Evolutionary conservation across 2,797 vertebrate species (phyloP), one percentile per base, ranked within the genome.

Genomic region (Rhynchotus rufescens): DNA sequence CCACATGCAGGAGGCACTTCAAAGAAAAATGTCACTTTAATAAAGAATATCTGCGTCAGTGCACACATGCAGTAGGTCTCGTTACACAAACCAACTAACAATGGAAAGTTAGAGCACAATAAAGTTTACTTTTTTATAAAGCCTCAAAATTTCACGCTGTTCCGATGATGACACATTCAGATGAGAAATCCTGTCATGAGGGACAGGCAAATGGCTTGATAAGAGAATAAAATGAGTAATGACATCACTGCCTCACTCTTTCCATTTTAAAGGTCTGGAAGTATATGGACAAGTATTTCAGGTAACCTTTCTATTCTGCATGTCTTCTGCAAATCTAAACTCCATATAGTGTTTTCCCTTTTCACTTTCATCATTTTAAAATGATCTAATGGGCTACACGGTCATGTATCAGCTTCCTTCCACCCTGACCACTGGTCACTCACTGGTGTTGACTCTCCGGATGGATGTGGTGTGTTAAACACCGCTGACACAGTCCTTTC

Each of bases 1-100:
- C 6, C 32, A 8, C 10, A 21, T 42, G 62, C 64, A 71, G 42
- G 25, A 79, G 64, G 15, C 0, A 2, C 52, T 84, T 57, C 57
- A 54, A 61, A 54, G 40, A 73, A 45, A 51, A 52, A 8, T 7
- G 10, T n/a, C 51, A 22, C n/a, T 89, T 76, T 30, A 56, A 10
- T 22, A 36, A 15, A 38, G 34, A 17, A 52, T 56, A 47, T 56
- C 56, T 56, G 73, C 8, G 0, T 25, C 49, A 68, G 38, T 4
- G 14, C 49, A 21, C 0, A 0, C 12, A 2, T 1, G 0, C 22
- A 1, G 0, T 9, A 44, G 25, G 54, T 22, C n/a, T 94, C 2
- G 0, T 60, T 90, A 30, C 80, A 74, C 64, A 56, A 32, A 61
- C 65, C 22, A 28, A 51, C 62, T 75, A 32, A 30, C 47, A 84